These are phyloP conservation scores for Callaeas wilsoni DNA, from an alignment of 2,113 vertebrate genomes.

Conservation along the genomic window DNA sequence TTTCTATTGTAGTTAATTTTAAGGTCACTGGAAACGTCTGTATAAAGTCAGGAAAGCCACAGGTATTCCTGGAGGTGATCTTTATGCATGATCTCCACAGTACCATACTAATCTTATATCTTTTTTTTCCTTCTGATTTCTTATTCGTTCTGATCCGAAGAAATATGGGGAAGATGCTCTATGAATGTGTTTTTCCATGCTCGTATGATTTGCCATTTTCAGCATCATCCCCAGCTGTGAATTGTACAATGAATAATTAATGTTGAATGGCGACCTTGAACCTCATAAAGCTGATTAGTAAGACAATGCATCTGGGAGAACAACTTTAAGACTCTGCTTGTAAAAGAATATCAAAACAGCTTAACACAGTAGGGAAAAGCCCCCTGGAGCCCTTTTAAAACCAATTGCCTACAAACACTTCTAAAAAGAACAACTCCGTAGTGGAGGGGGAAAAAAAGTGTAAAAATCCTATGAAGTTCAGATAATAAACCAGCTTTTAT, in stretches of 20 bases:
- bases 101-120: not conserved
- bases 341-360: slow-evolving; percentile 68
- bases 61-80: not conserved
- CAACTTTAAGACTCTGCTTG: slow-evolving; percentile 46
- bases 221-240: slow-evolving; percentile 36
- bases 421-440: slow-evolving; percentile 6
- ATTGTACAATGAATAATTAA: slow-evolving; percentile 60
- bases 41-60: not conserved
- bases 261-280: slow-evolving; percentile 44
- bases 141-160: not conserved
- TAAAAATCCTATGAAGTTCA: slow-evolving; percentile 34
- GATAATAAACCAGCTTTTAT: slow-evolving; percentile 32
- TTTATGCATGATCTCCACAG: not conserved
- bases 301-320: slow-evolving; percentile 64
- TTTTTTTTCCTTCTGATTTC: not conserved
- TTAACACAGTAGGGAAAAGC: slow-evolving; percentile 58
- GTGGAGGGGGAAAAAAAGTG: not conserved
- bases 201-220: not conserved
- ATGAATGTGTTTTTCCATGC: not conserved
- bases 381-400: slow-evolving; percentile 54
- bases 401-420: slow-evolving; percentile 49
- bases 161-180: not conserved
- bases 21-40: not conserved
- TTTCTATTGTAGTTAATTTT: not conserved
- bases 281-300: slow-evolving; percentile 62